Evolutionary conservation across 2,113 vertebrate species (phyloP), one percentile per base, ranked within the genome.

Genomic region (Chamaea fasciata): DNA sequence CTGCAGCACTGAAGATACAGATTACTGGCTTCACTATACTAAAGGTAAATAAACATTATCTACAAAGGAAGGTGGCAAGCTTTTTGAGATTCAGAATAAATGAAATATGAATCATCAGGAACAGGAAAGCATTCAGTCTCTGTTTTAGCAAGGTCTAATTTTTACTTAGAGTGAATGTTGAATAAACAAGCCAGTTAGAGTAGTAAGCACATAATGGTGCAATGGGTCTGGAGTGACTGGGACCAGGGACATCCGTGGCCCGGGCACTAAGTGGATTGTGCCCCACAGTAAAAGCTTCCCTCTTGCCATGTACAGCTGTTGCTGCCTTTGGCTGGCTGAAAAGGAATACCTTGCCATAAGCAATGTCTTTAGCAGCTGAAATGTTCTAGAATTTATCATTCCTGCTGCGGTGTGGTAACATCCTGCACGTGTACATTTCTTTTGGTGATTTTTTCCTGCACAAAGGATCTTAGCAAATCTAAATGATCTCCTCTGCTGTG

Each of bases 381-480:
- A 39, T 2, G 4, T 39, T 81, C 50, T 16, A 81, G 63, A 49
- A 52, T 69, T 80, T 87, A 17, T 49, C 62, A 49, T 80, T 77
- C 50, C 44, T 69, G 30, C 49, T 67, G 35, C 2, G 0, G 35
- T 44, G 35, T 2, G 0, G 35, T 44, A 83, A 69, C 18, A 26
- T 69, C 81, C 44, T 65, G 10, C 33, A n/a, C 6, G 4, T 4
- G 18, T 35, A 11, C 14, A 23, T 50, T 70, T 39, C 19, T 80
- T 64, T 64, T 17, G 30, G 46, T 31, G 20, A 20, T 6, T 42
- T 87, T 93, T 87, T 42, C 28, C 55, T 60, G 17, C 22, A 93
- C 70, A 83, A 77, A n/a, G 7, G 2, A 13, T 47, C 24, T 31
- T 59, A 35, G 30, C 8, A 80, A 59, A 53, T 73, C 41, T 68